Conservation (phyloP, 2,888 invertebrate species). For the Diploptera punctata region DNA sequence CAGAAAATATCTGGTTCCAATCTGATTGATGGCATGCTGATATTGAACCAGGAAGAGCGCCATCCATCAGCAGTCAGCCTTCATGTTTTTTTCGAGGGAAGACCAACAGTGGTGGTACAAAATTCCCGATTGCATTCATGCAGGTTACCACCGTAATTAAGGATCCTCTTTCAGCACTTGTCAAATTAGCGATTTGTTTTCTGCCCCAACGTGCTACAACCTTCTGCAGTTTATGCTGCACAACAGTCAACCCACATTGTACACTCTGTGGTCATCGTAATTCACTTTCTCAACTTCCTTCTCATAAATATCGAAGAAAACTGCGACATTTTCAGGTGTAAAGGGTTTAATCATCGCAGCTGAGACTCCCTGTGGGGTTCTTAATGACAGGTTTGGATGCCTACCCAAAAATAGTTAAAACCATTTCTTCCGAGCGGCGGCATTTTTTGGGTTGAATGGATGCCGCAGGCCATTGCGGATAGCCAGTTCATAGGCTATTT, state of each 20-base stretch:
- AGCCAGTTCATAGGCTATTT: background rate
- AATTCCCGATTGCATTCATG: conserved; percentile 49
- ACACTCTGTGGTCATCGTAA: conserved; percentile 28
- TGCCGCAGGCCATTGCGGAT: background rate
- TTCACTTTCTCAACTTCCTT: background rate
- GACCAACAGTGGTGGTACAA: conserved; percentile 50
- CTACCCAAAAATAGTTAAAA: background rate
- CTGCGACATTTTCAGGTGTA: background rate
- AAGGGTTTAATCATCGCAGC: background rate
- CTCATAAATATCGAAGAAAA: background rate
- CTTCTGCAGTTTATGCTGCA: conserved; percentile 41
- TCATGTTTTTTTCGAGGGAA: conserved; percentile 50
- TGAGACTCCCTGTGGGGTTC: background rate
- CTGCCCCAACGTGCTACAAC: conserved; percentile 49
- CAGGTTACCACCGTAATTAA: conserved; percentile 47
- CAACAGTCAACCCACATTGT: conserved; percentile 50
- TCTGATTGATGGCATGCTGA: conserved; percentile 48
- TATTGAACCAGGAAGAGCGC: conserved; percentile 49
- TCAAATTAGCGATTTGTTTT: conserved; percentile 48
- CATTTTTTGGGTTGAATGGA: background rate
- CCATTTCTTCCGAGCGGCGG: background rate
- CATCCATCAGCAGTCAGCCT: conserved; percentile 48
- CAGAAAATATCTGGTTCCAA: conserved; percentile 39
- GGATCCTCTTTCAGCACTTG: conserved; percentile 50
- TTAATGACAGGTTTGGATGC: background rate